Base-by-base conservation (phyloP, 1,140 invertebrate species). In the Hycleus cichorii region DNA sequence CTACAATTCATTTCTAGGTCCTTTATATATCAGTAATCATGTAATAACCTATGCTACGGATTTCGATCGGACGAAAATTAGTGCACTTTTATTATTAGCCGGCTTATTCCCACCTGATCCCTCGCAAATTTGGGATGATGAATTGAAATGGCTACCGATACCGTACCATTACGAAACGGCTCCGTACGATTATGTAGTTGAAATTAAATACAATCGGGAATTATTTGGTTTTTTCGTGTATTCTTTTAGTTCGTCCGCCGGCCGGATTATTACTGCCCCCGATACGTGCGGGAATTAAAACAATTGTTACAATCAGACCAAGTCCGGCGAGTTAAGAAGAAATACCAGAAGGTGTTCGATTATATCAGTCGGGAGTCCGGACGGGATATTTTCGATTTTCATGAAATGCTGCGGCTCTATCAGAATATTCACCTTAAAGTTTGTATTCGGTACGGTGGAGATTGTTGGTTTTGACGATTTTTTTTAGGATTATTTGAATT, bases 1-100 rank as follows among this genome's bases (percentile, higher is more conserved):
- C 58, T 87, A 87, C 64, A 68, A 74, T 39, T 60, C 73, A 49
- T 84, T 83, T 66, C 65, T 87, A 47, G 79, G 77, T 10, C 69
- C 71, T n/a, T 65, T 68, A 32, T 88, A 86, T 65, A 76, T 69
- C 62, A 76, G 79, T 5, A 72, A 81, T 46, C 7, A 44, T 8
- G 26, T 64, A 8, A 47, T 50, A 8, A 57, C 54, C 7, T 8
- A 43, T 44, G 46, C 62, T 8, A 64, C 63, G 0, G 74, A 78
- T 45, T 74, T 77, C 12, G 72, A 77, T 25, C 76, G 83, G 24
- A 81, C 80, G 2, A 78, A 81, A 65, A 80, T 79, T 78, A 80
- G 76, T 2, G 74, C 74, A 0, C 68, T 80, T 43, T 71, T 79
- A 1, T 76, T 77, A 3, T 60, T 83, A 18, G 73, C 79, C 0